Evolutionary conservation across 2,888 invertebrate genomes (phyloP), one percentile per base, ranked within the genome.

Genomic region (Epiblema foenella): DNA sequence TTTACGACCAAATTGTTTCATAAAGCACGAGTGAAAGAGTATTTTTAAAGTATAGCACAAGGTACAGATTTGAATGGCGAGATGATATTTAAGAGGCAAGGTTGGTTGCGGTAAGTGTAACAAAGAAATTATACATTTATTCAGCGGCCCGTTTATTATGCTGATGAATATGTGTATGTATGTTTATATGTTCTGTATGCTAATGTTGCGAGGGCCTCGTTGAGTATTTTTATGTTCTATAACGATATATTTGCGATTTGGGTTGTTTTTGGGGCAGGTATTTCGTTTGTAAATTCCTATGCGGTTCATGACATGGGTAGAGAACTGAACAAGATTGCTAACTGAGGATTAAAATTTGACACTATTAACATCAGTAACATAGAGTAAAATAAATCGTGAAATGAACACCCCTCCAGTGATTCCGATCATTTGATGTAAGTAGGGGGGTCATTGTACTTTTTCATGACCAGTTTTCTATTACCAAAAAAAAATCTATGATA

Each of bases 101-200:
- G 18, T 18, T 33, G 18, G 8, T n/a, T 33, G 49, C 62, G 33
- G 62, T 39, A 33, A 20, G 18, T 24, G 18, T 33, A 65, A 69
- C 68, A 69, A 69, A 69, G 69, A 58, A 59, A 65, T 64, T 69
- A 68, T 68, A 68, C 60, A 68, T 68, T 59, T 68, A 69, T 69
- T 69, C 69, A 69, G 8, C 39, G 57, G 54, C 57, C 57, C 58
- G 42, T 58, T 64, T 69, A 69, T 69, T 69, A 65, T 69, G 64
- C 64, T 69, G 69, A 69, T 69, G 68, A 52, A 54, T 68, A 60
- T 60, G 39, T 68, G 57, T 66, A 46, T 66, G 54, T 46, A 54
- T 68, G 18, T 49, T 51, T 69, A 51, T 69, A 57, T 64, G 69
- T 65, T 69, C 15, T 42, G 58, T 58, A 69, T 69, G 69, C 51